Percentiles rank a stretch among this genome's conserved stretches.
phyloP scores from a whole-genome alignment of 2,113 vertebrate genomes.

The Anoplopoma fimbria region DNA sequence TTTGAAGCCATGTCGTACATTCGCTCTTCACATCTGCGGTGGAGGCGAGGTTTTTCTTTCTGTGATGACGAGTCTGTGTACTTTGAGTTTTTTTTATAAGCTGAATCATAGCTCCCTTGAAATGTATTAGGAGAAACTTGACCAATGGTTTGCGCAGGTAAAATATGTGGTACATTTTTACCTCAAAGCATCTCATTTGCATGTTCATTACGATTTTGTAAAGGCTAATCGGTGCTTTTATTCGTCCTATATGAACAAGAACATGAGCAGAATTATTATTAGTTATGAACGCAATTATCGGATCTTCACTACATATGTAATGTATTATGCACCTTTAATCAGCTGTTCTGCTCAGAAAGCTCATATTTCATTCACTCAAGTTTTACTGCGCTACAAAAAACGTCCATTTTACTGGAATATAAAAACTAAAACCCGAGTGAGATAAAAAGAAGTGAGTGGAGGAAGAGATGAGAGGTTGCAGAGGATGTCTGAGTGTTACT shows the following conservation, averaged over 20 bases:
- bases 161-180: neutral
- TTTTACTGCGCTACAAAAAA: conserved; percentile 26
- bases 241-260: conserved; percentile 28
- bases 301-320: conserved; percentile 23
- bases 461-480: conserved; percentile 41
- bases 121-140: neutral
- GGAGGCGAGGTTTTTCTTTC: neutral
- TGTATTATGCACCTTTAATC: conserved; percentile 35
- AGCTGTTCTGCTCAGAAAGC: conserved; percentile 15
- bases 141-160: neutral
- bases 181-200: conserved; percentile 16
- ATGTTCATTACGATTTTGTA: conserved; percentile 21
- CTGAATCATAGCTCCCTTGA: conserved; percentile 8
- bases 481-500: conserved; percentile 53
- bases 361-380: conserved; percentile 10
- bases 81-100: conserved; percentile 24
- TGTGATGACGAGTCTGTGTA: conserved; percentile 8
- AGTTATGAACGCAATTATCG: conserved; percentile 20
- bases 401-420: conserved; percentile 19
- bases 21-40: neutral
- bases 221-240: conserved; percentile 15
- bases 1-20: conserved; percentile 20
- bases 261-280: conserved; percentile 21
- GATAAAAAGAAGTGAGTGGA: conserved; percentile 31
- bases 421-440: conserved; percentile 25